Percentiles rank a stretch among this genome's conserved stretches.
Conservation (phyloP, 2,113 vertebrate genomes). For the Neoarius graeffei region DNA sequence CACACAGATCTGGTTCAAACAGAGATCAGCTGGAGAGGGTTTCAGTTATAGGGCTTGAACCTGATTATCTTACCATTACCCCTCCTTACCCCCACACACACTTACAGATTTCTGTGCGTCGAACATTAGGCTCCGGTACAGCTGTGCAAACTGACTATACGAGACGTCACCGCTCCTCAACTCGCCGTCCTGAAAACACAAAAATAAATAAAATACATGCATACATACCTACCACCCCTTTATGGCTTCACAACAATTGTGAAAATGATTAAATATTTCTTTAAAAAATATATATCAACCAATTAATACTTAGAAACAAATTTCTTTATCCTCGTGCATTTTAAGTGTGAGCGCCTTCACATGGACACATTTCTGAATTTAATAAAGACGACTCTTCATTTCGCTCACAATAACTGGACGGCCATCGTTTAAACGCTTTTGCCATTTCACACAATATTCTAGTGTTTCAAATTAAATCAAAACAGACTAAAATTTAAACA, state of each 20-base stretch:
- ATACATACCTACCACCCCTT: too few species aligned
- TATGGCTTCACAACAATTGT: neutral
- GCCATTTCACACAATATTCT: neutral
- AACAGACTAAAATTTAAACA: neutral
- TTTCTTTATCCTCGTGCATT: neutral
- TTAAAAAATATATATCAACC: neutral
- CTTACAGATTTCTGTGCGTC: constrained; percentile 92
- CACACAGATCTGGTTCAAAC: constrained; percentile 37
- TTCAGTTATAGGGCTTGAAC: constrained; percentile 5
- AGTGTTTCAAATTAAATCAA: neutral
- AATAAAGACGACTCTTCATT: neutral
- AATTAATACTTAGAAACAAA: neutral
- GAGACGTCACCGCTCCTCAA: constrained; percentile 90
- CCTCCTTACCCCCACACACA: neutral
- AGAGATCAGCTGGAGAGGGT: neutral
- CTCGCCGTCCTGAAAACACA: constrained; percentile 83
- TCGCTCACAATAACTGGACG: too few species aligned
- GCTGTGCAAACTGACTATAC: constrained; percentile 91
- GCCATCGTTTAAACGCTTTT: neutral
- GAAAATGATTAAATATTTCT: neutral
- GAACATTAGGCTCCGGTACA: constrained; percentile 96
- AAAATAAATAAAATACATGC: neutral
- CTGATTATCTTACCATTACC: neutral
- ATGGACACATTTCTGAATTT: neutral
- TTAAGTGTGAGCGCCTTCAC: neutral